Percentiles rank a stretch among this genome's conserved stretches.
phyloP scores from a whole-genome alignment of 2,113 vertebrate genomes.

The Platycercus adscitus region DNA sequence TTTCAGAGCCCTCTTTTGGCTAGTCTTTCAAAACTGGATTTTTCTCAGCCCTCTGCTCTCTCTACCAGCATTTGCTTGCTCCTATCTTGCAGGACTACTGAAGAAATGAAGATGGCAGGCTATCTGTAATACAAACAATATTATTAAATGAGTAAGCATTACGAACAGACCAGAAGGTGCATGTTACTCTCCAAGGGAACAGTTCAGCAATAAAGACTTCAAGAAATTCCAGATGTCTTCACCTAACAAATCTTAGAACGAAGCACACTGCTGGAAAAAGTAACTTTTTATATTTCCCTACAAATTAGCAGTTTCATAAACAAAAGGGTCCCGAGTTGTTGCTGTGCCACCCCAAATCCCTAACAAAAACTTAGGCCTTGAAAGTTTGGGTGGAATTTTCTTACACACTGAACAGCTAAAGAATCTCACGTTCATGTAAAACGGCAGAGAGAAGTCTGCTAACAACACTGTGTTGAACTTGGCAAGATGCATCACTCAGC shows the following conservation, averaged over 20 bases:
- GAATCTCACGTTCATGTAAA: background rate
- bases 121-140: background rate
- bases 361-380: background rate
- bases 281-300: background rate
- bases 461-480: background rate
- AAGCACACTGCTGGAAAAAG: background rate
- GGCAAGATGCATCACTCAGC: fast-evolving
- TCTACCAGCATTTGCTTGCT: background rate
- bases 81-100: background rate
- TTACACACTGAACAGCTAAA: background rate
- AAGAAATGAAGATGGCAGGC: background rate
- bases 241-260: background rate
- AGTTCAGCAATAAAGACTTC: background rate
- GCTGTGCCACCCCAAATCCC: fast-evolving
- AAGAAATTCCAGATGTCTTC: background rate
- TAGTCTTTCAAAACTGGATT: background rate
- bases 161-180: background rate
- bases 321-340: background rate
- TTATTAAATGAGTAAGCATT: background rate
- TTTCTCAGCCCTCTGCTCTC: background rate
- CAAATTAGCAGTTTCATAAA: background rate
- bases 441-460: background rate
- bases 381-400: background rate
- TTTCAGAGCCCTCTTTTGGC: background rate
- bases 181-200: background rate